Base-by-base conservation (phyloP, 2,888 invertebrate genomes). In the Litoditis marina region DNA sequence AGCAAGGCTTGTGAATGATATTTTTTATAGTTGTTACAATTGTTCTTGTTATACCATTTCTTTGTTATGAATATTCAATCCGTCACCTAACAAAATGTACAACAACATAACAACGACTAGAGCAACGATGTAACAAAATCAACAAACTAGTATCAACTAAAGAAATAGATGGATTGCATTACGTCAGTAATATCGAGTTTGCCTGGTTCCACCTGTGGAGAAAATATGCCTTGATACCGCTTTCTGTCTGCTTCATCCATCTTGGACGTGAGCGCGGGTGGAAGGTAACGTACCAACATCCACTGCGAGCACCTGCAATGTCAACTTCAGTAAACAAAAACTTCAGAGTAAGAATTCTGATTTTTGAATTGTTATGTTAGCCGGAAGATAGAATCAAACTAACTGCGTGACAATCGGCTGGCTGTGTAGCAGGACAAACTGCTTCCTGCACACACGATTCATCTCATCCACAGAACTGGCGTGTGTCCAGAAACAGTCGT, bases 401-500 rank as follows among this genome's bases (percentile, higher is more conserved):
- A n/a, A 72, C 66, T 93, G 87, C 79, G 93, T 89, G 53, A 99
- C 86, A 75, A 99, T 91, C 0, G 94, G 93, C 83, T 92, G 88
- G 31, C 90, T 91, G 85, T 98, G 95, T 11, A 99, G 87, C 0
- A 91, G 89, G n/a, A 98, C 92, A 86, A 98, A 98, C 84, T 98
- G 94, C 83, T 96, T 90, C n/a, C 98, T 88, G 79, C 95, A 95
- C 68, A 94, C 90, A 90, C 88, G 88, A 84, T 93, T 96, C 92
- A 98, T 92, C 51, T 86, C 85, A 63, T 90, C 88, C 46, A 95
- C 92, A 34, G 90, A 88, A 73, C 88, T 88, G 0, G 96, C 90
- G 85, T 99, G 98, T 0, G 98, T 98, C 98, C 98, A 99, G 86
- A 90, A 99, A 84, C 96, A 98, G 85, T 99, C 98, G 85, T 99